These are phyloP conservation scores for Geodia barretti DNA, from an alignment of 37 sponge, comb jelly and placozoan species.

Conservation along the genomic window DNA sequence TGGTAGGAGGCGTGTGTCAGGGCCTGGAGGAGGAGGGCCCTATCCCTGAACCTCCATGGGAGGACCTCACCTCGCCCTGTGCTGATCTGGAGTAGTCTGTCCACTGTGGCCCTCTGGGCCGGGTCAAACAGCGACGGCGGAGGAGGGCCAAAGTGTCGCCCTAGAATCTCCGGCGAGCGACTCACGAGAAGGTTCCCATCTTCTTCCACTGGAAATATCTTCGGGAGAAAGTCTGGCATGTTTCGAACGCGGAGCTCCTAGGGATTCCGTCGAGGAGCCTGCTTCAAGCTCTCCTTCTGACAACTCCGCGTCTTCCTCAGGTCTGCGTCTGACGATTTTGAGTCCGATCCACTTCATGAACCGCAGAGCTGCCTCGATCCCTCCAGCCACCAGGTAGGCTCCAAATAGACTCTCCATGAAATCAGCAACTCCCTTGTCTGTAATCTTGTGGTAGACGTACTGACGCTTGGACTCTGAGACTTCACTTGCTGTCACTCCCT, in stretches of 20 bases:
- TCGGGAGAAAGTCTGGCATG: background rate
- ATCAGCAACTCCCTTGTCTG: constrained; percentile 93
- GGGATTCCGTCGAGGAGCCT: background rate
- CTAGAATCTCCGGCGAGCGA: constrained; percentile 11
- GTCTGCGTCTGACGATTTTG: constrained; percentile 1
- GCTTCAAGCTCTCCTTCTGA: background rate
- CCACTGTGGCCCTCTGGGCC: background rate
- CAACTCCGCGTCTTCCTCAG: background rate
- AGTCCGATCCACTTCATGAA: constrained; percentile 81
- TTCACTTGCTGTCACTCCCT: background rate
- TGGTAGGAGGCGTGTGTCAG: constrained; percentile 93
- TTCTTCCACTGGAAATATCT: too few species aligned
- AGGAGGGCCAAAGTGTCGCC: constrained; percentile 9
- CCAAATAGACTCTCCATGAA: constrained; percentile 89
- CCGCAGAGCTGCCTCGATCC: constrained; percentile 67
- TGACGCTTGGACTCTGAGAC: constrained; percentile 10
- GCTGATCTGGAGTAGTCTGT: background rate
- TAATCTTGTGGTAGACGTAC: constrained; percentile 61
- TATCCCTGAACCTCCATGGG: constrained; percentile 75
- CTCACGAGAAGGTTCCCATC: background rate
- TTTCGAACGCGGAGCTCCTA: background rate
- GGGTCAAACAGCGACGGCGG: background rate
- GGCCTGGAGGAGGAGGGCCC: constrained; percentile 78
- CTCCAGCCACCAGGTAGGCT: constrained; percentile 84
- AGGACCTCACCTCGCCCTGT: constrained; percentile 6